A percentile compares a stretch with the other conserved stretches of the same genome.
Evolutionary conservation across 2,888 invertebrate species (phyloP).

Genomic region (Deilephila elpenor): DNA sequence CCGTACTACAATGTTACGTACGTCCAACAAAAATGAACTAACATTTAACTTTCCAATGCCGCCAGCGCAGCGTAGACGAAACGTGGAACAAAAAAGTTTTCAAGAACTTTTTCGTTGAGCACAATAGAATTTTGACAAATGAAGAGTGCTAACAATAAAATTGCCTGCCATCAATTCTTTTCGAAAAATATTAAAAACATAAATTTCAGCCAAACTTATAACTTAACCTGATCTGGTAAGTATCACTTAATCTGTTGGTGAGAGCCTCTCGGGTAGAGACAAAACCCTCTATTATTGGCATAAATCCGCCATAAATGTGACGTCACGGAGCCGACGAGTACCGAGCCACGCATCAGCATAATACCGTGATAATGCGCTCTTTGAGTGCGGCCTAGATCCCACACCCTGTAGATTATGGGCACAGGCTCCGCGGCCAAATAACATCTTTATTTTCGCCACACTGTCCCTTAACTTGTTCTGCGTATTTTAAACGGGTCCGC

Average conservation of each 20-base stretch:
- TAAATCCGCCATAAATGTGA: slow-evolving; percentile 54
- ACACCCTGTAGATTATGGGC: slow-evolving; percentile 77
- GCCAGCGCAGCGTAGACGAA: background rate
- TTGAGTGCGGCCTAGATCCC: slow-evolving; percentile 71
- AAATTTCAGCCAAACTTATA: background rate
- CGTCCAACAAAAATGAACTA: slow-evolving; percentile 11
- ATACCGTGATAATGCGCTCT: slow-evolving; percentile 78
- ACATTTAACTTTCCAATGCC: slow-evolving; percentile 1
- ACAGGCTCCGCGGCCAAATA: slow-evolving; percentile 66
- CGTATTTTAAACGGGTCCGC: slow-evolving; percentile 39
- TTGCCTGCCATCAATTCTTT: background rate
- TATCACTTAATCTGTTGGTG: slow-evolving; percentile 39
- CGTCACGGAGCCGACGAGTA: slow-evolving; percentile 57
- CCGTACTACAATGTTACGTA: background rate
- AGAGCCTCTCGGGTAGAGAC: slow-evolving; percentile 38
- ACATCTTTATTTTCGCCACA: slow-evolving; percentile 64
- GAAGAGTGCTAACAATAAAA: background rate
- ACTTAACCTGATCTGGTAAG: background rate
- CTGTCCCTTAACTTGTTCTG: slow-evolving; percentile 48
- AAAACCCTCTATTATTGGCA: slow-evolving; percentile 38
- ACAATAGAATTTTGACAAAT: background rate
- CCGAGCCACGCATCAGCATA: slow-evolving; percentile 77
- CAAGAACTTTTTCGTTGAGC: slow-evolving; percentile 14
- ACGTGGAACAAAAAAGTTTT: background rate
- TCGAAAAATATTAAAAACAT: background rate